Evolutionary conservation across 1,140 invertebrate species (phyloP).

Genomic region (Cryptotermes secundus): DNA sequence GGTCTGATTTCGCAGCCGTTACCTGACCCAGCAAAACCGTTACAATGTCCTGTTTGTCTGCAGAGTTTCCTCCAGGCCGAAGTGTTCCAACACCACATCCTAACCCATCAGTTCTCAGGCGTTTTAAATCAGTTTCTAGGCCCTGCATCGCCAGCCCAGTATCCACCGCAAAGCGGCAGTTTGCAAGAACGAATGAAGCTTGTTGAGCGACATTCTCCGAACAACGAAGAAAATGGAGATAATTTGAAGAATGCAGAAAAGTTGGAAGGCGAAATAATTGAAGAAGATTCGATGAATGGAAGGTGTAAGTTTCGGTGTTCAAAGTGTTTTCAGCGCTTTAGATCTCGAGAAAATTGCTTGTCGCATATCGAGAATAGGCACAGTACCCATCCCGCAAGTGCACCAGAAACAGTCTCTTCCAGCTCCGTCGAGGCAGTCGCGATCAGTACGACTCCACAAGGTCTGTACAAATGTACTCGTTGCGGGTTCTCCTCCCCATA

Average conservation of each 20-base stretch:
- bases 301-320: slow-evolving; percentile 49
- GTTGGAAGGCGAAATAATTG: neutral
- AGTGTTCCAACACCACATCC: slow-evolving; percentile 59
- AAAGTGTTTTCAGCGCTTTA: slow-evolving; percentile 51
- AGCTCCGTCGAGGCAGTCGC: slow-evolving; percentile 27
- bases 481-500: slow-evolving; percentile 65
- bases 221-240: neutral
- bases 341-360: slow-evolving; percentile 45
- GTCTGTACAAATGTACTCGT: slow-evolving; percentile 60
- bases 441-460: slow-evolving; percentile 47
- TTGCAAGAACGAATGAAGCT: neutral
- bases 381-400: slow-evolving; percentile 33
- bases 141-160: neutral
- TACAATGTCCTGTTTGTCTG: slow-evolving; percentile 62
- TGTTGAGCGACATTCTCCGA: neutral
- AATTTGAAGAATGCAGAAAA: neutral
- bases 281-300: slow-evolving; percentile 4
- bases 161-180: neutral
- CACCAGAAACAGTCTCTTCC: neutral
- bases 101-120: slow-evolving; percentile 59
- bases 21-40: slow-evolving; percentile 31
- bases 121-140: slow-evolving; percentile 49
- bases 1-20: slow-evolving; percentile 42
- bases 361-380: slow-evolving; percentile 49
- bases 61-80: slow-evolving; percentile 58